Evolutionary conservation across 2,888 invertebrate genomes (phyloP), one percentile per base, ranked within the genome.

Genomic region (Epistrophella euchroma): DNA sequence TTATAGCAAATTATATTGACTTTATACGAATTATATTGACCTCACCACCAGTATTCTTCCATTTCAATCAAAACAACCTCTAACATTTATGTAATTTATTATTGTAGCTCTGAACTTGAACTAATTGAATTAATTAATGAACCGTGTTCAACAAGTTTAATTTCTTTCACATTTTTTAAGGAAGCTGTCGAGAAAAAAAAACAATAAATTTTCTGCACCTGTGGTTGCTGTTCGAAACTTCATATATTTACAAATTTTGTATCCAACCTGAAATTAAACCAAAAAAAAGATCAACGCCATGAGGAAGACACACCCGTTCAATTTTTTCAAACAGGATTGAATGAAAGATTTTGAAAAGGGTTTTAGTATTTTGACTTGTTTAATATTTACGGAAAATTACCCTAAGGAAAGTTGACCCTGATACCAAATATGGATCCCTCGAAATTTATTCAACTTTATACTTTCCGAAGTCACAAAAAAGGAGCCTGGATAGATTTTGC

Each of bases 1-100:
- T n/a, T n/a, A n/a, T n/a, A 28, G 47, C 22, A 13, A 50, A 22
- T 50, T 52, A 28, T 6, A 28, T 6, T 15, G 50, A n/a, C 10
- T 56, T 56, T 17, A 35, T 56, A 11, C 9, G 0, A 56, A 35
- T 17, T n/a, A 17, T 32, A 47, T 5, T 22, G 2, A 47, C 10
- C 1, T 19, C 9, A n/a, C n/a, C 15, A 28, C 3, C 17, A 56
- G 10, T 40, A 47, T 19, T 47, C 19, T 19, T 19, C 11, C 10
- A 19, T 19, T 58, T 37, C 6, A 19, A 37, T 15, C 2, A 25
- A 40, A 25, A 60, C 22, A 40, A 19, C 9, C 22, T 6, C n/a
- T 9, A 40, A 40, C 40, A 9, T 40, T 40, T 0, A 60, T 9
- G 17, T 13, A 60, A 60, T 60, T 60, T 60, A 40, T 60, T 60